Conservation (phyloP, 2,113 vertebrate genomes). For the Chlamydotis undulata region DNA sequence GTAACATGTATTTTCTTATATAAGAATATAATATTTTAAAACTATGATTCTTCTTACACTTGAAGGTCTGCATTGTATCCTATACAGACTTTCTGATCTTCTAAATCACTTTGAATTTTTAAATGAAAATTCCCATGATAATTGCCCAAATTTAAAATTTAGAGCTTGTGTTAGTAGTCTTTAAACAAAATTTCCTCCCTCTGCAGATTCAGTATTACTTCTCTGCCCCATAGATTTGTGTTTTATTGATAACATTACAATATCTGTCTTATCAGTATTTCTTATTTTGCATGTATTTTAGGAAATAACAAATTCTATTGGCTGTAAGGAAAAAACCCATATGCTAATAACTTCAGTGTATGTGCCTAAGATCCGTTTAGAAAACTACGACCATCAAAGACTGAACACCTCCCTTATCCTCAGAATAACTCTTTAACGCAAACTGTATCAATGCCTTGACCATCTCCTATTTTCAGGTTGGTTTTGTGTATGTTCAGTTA, state of each 20-base stretch:
- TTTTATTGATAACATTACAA: background rate
- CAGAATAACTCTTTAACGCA: background rate
- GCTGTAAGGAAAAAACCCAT: background rate
- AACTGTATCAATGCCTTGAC: background rate
- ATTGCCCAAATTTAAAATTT: background rate
- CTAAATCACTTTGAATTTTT: background rate
- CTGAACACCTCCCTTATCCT: background rate
- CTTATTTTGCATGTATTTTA: background rate
- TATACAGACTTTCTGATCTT: background rate
- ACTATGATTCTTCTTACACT: background rate
- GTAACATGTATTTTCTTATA: background rate
- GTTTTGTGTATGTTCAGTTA: background rate
- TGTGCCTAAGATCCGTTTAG: background rate
- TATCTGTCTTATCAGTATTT: rapidly evolving
- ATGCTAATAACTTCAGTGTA: background rate
- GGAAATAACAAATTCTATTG: background rate
- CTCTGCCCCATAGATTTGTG: background rate
- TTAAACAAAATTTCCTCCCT: background rate
- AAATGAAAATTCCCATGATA: background rate
- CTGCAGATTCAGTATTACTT: background rate
- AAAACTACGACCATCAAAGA: background rate
- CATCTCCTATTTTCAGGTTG: background rate
- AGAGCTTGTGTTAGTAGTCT: background rate
- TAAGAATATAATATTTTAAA: background rate
- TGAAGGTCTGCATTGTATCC: background rate